Evolutionary conservation across 2,888 invertebrate species (phyloP), one percentile per base, ranked within the genome.

Genomic region (Bellardia pandia): DNA sequence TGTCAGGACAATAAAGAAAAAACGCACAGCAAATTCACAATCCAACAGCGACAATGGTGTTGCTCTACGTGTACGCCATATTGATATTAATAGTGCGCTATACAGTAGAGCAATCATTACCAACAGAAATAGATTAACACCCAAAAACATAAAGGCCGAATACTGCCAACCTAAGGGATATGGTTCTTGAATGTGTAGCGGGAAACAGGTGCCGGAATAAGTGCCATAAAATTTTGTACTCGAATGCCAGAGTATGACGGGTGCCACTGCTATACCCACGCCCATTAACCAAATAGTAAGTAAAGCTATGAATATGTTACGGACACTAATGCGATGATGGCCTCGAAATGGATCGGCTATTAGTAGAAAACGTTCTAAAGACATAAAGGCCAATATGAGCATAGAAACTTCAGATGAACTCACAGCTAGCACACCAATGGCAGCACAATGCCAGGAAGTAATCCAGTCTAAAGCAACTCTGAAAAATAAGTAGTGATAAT

Each of bases 1-100:
- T 1, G 96, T 96, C 40, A 96, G 90, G 0, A 96, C 96, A 88
- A 96, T 96, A 90, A 96, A 94, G 91, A 96, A 96, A 91, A 96
- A 96, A 87, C 94, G 90, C 33, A 96, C 93, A 0, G 96, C 96
- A 90, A 96, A 95, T 89, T 96, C 95, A 86, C 95, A 95, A 89
- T 96, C 96, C 40, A 95, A 94, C 51, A 94, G 92, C 16, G 95
- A 94, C 45, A 95, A 91, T 2, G 95, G 94, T 11, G 95, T 95
- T 8, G 95, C 95, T 82, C 94, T 94, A 51, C 96, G 94, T 0
- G 96, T 96, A 88, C 93, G 94, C 93, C 94, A 95, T 88, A 96
- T 95, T 81, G 95, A 96, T 66, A 94, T 91, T 88, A 96, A 95
- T 93, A 96, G 95, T 0, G 95, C 95, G 8, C 94, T 93, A 91